phyloP scores from a whole-genome alignment of 2,797 vertebrate genomes.

The Acanthis flammea region DNA sequence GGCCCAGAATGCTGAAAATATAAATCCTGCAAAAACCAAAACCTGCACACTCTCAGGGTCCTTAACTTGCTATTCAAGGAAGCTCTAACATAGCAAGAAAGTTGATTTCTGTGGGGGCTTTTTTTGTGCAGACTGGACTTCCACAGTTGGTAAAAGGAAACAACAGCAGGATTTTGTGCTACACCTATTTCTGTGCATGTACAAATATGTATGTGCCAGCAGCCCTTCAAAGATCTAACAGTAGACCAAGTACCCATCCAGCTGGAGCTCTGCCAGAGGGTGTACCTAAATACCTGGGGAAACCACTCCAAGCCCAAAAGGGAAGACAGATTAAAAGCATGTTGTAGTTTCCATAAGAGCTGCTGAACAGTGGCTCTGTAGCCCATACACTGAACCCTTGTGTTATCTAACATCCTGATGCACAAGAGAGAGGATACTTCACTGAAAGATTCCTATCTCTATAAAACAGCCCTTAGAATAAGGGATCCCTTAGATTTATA shows the following conservation, averaged over 20 bases:
- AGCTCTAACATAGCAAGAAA: not conserved
- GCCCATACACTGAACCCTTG: not conserved
- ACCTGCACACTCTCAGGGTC: not conserved
- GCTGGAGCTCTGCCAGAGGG: not conserved
- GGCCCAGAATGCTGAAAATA: not conserved
- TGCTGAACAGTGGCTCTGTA: not conserved
- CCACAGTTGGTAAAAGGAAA: not conserved
- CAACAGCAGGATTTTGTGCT: not conserved
- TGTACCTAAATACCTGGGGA: not conserved
- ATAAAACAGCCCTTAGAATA: not conserved
- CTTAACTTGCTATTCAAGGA: not conserved
- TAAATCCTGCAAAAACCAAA: not conserved
- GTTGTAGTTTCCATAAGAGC: not conserved
- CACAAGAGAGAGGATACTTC: not conserved
- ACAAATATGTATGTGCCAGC: not conserved
- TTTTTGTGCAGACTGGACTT: not conserved
- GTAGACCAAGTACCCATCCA: not conserved
- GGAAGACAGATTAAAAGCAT: not conserved
- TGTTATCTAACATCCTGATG: not conserved
- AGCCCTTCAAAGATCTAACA: not conserved
- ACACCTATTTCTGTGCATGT: not conserved
- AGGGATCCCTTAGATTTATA: not conserved
- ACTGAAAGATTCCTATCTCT: not conserved
- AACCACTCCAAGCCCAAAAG: not conserved
- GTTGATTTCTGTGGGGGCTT: accelerated